These are phyloP conservation scores for Cactoblastis cactorum DNA, from an alignment of 2,888 invertebrate genomes.

Conservation along the genomic window DNA sequence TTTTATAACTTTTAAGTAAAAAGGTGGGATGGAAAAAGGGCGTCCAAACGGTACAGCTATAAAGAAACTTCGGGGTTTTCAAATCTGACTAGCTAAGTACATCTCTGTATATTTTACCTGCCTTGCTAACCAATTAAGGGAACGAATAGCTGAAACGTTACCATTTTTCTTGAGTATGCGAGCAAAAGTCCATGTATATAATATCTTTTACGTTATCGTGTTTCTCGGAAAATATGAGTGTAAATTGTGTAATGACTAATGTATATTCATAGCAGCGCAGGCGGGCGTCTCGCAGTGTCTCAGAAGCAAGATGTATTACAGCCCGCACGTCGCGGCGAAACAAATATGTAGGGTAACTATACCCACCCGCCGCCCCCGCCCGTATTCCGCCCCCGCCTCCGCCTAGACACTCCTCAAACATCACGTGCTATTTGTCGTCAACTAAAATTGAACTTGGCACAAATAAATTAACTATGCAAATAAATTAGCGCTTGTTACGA, in stretches of 20 bases:
- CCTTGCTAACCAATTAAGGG: constrained; percentile 44
- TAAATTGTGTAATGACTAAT: constrained; percentile 43
- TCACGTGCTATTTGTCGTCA: constrained; percentile 17
- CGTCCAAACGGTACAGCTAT: constrained; percentile 28
- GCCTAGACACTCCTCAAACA: constrained; percentile 17
- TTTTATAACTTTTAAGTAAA: constrained; percentile 61
- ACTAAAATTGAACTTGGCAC: constrained; percentile 19
- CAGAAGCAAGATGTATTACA: constrained; percentile 35
- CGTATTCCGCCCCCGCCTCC: too few species aligned
- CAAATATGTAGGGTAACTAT: constrained; percentile 12
- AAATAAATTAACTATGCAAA: constrained; percentile 20
- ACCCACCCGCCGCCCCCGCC: constrained; percentile 3
- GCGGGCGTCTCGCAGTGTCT: constrained; percentile 19
- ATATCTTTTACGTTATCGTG: constrained; percentile 28
- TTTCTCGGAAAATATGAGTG: constrained; percentile 34
- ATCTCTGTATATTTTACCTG: constrained; percentile 23
- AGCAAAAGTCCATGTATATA: constrained; percentile 15
- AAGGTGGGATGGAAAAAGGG: constrained; percentile 52
- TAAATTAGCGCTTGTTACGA: constrained; percentile 17
- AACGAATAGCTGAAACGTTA: constrained; percentile 24
- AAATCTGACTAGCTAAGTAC: constrained; percentile 37
- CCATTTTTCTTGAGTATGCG: constrained; percentile 17
- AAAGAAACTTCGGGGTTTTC: constrained; percentile 41
- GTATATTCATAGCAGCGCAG: constrained; percentile 40
- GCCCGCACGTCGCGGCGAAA: constrained; percentile 20